Base-by-base conservation (phyloP, 2,888 invertebrate species). In the Amiota communis region DNA sequence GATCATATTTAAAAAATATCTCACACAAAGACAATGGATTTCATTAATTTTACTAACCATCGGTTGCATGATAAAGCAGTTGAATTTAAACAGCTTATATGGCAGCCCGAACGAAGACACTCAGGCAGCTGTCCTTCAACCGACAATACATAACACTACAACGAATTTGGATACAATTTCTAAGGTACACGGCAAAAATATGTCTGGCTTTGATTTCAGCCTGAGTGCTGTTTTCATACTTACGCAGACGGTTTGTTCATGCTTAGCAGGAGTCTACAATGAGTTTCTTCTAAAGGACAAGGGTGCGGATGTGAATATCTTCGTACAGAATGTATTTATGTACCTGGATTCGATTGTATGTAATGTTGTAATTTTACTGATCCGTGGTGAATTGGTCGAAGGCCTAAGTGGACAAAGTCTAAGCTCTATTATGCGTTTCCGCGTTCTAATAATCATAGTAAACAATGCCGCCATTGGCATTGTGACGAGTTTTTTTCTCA, bases 271-370 rank as follows among this genome's bases (percentile, higher is more conserved):
- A 8, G 98, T 98, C 3, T 98, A 98, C 89, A 98, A 98, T 88
- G 98, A 98, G 88, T 97, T 96, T 89, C 91, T 98, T 71, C 91
- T 98, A 4, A 98, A 98, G 91, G 94, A 94, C 47, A 93, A 94
- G 81, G 96, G 96, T 17, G 93, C 93, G 2, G 93, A 95, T 78
- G 94, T 97, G 0, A 95, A 97, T 87, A 95, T 98, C 84, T 97
- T 96, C 90, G 91, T 98, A 78, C 98, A 98, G 90, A 98, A 98
- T 89, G 93, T 97, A 9, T 98, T 97, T 85, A 97, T 98, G 97
- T 98, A 98, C 88, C 87, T 97, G 47, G 97, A 98, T 89, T 98
- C 98, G 6, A 97, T 98, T 77, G 86, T 97, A n/a, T 97, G 97
- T 88, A 98, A 98, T 89, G 88, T 94, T n/a, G 88, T 93, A 3